Base-by-base conservation (phyloP, 1,140 invertebrate species). In the Rhagoletis pomonella region DNA sequence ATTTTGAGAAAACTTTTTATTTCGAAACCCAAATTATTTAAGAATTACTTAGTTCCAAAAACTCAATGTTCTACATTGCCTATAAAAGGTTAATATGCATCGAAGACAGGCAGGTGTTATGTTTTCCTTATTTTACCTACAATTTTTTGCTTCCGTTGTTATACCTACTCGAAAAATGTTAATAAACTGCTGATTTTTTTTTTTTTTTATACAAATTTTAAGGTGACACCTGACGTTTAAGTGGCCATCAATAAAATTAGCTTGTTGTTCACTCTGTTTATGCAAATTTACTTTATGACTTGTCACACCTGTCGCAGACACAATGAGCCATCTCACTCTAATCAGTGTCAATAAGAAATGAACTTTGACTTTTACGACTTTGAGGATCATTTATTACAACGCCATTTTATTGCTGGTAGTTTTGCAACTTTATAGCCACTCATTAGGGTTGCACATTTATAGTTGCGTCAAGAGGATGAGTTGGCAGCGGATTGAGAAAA, bases 201-300 rank as follows among this genome's bases (percentile, higher is more conserved):
- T 29, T 17, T 9, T 59, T 12, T 62, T 14, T 14, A 62, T 12
- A 62, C 29, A 62, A 4, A 62, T 62, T 14, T 62, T 62, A 62
- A n/a, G 60, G 4, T 47, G 12, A 42, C 67, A 73, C 10, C 42
- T 69, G 67, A 4, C 44, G 6, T 7, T 81, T 81, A 9, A 81
- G 44, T 81, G 67, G 67, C 44, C 67, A 73, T 73, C 67, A 73
- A 81, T 55, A 55, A 81, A 81, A 81, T 55, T 55, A 29, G 73
- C 6, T 81, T 81, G 17, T 17, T 12, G 6, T 50, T 81, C n/a
- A 58, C 17, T 29, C 10, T 47, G 19, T 58, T 81, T 81, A 81
- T 81, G 73, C 47, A 81, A 81, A 55, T 81, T 81, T n/a, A 55
- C 47, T 81, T 81, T 19, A 81, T 81, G 67, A 55, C 50, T 55